Evolutionary conservation across 2,888 invertebrate genomes (phyloP).

Genomic region (Hecatera dysodea): DNA sequence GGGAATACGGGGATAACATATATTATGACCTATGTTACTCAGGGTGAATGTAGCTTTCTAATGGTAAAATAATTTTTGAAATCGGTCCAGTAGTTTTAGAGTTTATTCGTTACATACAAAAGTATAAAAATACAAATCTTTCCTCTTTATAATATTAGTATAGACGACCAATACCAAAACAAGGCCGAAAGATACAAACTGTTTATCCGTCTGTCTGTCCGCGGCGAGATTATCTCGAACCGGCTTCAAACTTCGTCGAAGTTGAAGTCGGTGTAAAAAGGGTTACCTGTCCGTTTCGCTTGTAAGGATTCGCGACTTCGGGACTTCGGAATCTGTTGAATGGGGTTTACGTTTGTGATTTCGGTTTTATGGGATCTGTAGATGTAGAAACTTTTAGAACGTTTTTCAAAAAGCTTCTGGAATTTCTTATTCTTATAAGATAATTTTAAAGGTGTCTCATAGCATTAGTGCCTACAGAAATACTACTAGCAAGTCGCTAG

Average conservation of each 20-base stretch:
- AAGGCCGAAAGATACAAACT: slow-evolving; percentile 48
- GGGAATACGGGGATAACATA: no score
- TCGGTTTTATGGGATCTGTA: slow-evolving; percentile 10
- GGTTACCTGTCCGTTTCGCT: slow-evolving; percentile 56
- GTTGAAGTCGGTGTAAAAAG: slow-evolving; percentile 56
- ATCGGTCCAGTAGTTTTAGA: no score
- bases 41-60: no score
- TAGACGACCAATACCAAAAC: slow-evolving; percentile 14
- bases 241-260: slow-evolving; percentile 57
- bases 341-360: slow-evolving; percentile 29
- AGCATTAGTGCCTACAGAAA: no score
- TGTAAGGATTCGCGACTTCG: slow-evolving; percentile 31
- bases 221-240: slow-evolving; percentile 52
- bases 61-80: no score
- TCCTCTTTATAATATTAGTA: no score
- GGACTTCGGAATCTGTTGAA: slow-evolving; percentile 31
- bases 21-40: no score
- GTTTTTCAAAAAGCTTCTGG: background rate
- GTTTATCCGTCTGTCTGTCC: slow-evolving; percentile 56
- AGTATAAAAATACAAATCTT: no score
- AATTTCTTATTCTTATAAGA: background rate
- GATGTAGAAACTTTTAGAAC: background rate
- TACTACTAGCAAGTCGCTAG: no score
- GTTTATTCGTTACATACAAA: no score
- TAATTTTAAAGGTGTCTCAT: no score